Evolutionary conservation across 2,888 invertebrate species (phyloP), one percentile per base, ranked within the genome.

Genomic region (Papilio elwesi): DNA sequence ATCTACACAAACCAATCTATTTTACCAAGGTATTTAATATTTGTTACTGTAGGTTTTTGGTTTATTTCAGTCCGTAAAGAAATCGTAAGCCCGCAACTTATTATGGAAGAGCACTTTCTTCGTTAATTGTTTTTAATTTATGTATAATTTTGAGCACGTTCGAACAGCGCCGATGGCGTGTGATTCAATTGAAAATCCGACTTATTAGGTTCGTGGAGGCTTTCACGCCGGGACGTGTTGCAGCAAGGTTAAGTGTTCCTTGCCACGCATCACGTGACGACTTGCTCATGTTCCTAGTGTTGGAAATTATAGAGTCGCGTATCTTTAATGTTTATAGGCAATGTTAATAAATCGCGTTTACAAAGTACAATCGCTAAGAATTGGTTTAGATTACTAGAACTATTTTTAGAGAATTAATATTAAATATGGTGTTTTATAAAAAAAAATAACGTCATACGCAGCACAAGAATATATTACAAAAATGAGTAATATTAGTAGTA

Each of bases 231-330:
- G 70, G 70, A 53, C 64, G 64, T 63, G 57, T 66, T 67, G 43
- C 51, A 48, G 62, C 73, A 69, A 65, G 68, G 73, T 68, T 73
- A 73, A 73, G 68, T 69, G 69, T 65, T 57, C 8, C 52, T 68
- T 69, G 12, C 57, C 73, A 73, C 68, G 73, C 69, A 65, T 63
- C 38, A 64, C 68, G 63, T 55, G 68, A 16, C 68, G 13, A 10
- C 59, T 36, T 49, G 64, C 53, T 69, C 69, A 59, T 68, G 64
- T 59, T 69, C 16, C 36, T 11, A 48, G 66, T 68, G 73, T 68
- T 72, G 53, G 68, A 63, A 72, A 68, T 72, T 72, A 64, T 68
- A 68, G 68, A 51, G 59, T 5, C 48, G 48, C 49, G 63, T 72
- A 72, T 68, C 68, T 62, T 12, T 43, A 63, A 68, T 68, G 64